These are phyloP conservation scores for Hypomecis punctinalis DNA, from an alignment of 2,888 invertebrate species.

Conservation along the genomic window DNA sequence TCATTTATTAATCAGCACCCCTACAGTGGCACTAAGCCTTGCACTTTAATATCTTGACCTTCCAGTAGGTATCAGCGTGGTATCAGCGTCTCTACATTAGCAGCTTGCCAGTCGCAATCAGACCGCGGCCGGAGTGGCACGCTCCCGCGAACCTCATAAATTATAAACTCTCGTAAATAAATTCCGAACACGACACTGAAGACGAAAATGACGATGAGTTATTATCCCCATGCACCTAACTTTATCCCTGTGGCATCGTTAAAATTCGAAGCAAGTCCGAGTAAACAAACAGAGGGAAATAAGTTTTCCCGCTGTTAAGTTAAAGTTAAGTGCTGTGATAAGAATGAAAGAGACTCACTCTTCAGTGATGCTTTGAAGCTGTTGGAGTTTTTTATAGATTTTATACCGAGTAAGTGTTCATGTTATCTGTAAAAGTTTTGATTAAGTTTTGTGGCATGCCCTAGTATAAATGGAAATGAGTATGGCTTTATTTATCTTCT, in stretches of 20 bases:
- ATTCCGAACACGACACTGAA: slow-evolving; percentile 54
- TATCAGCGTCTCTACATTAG: slow-evolving; percentile 15
- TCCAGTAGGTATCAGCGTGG: slow-evolving; percentile 15
- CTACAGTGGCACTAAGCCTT: slow-evolving; percentile 1
- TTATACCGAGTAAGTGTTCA: slow-evolving; percentile 45
- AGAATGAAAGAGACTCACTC: slow-evolving; percentile 36
- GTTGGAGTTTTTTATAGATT: slow-evolving; percentile 35
- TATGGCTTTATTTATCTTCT: no score
- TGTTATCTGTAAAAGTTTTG: background rate
- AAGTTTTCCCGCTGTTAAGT: slow-evolving; percentile 46
- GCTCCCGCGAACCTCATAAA: slow-evolving; percentile 50
- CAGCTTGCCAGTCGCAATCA: slow-evolving; percentile 59
- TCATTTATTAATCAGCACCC: slow-evolving; percentile 1
- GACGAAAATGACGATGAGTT: slow-evolving; percentile 61
- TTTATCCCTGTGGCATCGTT: slow-evolving; percentile 49
- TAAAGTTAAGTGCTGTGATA: slow-evolving; percentile 52
- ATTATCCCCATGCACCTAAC: slow-evolving; percentile 53
- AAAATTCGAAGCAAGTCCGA: slow-evolving; percentile 48
- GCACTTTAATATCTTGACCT: slow-evolving; percentile 27
- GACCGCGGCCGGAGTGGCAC: slow-evolving; percentile 62
- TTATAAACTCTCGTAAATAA: slow-evolving; percentile 56
- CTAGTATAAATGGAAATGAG: no score
- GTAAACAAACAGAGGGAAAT: slow-evolving; percentile 47
- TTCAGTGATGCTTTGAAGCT: slow-evolving; percentile 49
- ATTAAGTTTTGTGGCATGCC: no score